phyloP scores from a whole-genome alignment of 2,113 vertebrate species.

The Myxocyprinus asiaticus region DNA sequence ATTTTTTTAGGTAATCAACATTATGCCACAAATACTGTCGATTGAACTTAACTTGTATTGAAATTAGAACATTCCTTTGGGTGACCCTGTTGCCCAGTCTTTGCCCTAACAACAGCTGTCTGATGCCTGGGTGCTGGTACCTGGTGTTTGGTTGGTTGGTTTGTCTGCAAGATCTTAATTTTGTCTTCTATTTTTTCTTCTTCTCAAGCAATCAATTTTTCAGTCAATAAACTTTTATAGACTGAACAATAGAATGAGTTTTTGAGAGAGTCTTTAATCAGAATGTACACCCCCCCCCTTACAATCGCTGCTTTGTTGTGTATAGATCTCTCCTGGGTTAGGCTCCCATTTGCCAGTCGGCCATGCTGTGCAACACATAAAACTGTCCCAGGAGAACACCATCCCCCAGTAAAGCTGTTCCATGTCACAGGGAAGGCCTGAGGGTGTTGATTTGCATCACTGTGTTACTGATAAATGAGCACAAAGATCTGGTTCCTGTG shows the following conservation, averaged over 20 bases:
- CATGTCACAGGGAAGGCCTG: constrained; percentile 55
- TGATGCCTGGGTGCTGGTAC: no score
- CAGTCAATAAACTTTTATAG: background rate
- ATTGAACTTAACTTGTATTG: no score
- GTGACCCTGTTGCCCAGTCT: background rate
- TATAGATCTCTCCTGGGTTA: constrained; percentile 46
- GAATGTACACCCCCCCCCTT: no score
- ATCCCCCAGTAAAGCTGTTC: constrained; percentile 56
- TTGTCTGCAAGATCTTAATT: background rate
- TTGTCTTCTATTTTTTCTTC: background rate
- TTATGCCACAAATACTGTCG: no score
- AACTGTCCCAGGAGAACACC: constrained; percentile 51
- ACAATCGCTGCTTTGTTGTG: constrained; percentile 43
- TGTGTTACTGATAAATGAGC: constrained; percentile 35
- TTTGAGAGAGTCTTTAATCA: constrained; percentile 4
- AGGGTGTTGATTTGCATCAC: constrained; percentile 47
- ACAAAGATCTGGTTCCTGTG: constrained; percentile 32
- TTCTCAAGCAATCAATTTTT: constrained; percentile 15
- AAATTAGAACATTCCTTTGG: no score
- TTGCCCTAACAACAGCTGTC: no score
- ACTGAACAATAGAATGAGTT: constrained; percentile 12
- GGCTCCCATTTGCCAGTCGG: constrained; percentile 46
- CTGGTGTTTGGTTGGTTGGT: background rate
- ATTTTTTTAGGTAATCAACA: no score
- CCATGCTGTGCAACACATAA: constrained; percentile 54